Conservation (phyloP, 2,113 vertebrate species). For the Gallinago jamesoni region DNA sequence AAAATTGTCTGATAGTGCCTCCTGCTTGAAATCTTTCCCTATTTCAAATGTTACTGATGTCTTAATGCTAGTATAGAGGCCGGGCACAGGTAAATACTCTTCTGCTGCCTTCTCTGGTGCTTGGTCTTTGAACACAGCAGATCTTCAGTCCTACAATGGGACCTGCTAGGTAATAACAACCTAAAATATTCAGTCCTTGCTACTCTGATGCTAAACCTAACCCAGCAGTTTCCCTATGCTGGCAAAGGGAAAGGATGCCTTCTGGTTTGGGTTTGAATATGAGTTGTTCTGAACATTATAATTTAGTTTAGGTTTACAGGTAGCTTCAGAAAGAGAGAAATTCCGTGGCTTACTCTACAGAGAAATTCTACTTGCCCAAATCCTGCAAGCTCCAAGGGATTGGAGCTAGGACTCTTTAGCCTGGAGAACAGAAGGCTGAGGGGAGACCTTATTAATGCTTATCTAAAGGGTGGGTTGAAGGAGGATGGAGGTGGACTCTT, state of each 20-base stretch:
- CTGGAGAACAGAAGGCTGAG: too few species aligned
- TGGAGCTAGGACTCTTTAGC: too few species aligned
- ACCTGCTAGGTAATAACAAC: neutral
- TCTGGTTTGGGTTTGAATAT: neutral
- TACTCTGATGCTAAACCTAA: neutral
- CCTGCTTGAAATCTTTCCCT: neutral
- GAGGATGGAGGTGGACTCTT: too few species aligned
- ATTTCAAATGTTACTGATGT: neutral
- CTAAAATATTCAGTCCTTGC: neutral
- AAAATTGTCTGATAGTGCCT: neutral
- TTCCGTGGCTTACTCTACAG: neutral
- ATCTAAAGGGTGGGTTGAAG: too few species aligned
- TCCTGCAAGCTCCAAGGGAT: neutral
- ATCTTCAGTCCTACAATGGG: neutral
- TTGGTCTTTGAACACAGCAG: neutral
- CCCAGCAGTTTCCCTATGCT: neutral
- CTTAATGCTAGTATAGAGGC: neutral
- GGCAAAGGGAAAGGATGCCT: neutral
- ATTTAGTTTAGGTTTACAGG: neutral
- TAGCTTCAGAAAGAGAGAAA: neutral
- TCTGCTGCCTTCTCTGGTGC: neutral
- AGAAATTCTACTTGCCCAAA: neutral
- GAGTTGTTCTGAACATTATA: neutral
- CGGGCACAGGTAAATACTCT: neutral
- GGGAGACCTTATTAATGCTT: too few species aligned